Percentiles rank a stretch among this genome's conserved stretches.
Conservation (phyloP, 2,888 invertebrate genomes). For the Lasioglossum calceatum region DNA sequence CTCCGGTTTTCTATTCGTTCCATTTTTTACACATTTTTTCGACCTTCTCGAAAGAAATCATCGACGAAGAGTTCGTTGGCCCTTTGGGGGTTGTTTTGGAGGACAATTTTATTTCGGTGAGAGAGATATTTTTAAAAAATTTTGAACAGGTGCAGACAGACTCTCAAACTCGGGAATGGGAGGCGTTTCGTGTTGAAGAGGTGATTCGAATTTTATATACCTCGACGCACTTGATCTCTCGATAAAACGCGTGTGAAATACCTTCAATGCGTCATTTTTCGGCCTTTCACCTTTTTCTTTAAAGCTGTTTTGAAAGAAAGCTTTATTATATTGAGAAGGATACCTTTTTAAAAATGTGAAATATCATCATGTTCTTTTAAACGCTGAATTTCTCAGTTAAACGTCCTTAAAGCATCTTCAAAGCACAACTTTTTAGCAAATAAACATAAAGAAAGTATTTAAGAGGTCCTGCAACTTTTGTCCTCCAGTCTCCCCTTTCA, state of each 20-base stretch:
- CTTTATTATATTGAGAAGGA: no score
- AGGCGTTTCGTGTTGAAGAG: background rate
- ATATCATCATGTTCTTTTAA: background rate
- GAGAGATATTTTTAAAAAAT: background rate
- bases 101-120: background rate
- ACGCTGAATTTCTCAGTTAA: background rate
- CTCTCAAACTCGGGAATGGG: background rate
- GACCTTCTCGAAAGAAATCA: background rate
- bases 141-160: background rate
- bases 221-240: no score
- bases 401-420: conserved; percentile 1
- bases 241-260: no score
- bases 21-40: background rate
- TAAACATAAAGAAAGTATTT: background rate
- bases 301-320: no score
- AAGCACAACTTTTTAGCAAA: background rate
- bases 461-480: background rate
- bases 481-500: background rate
- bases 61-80: background rate
- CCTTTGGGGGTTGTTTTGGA: background rate
- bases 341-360: no score
- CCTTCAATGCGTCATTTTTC: no score
- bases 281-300: no score
- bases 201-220: no score
- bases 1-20: background rate